A percentile compares a stretch with the other conserved stretches of the same genome.
These are phyloP conservation scores for Onychomys arenicola DNA, from an alignment of 2,797 vertebrate genomes.

Conservation along the genomic window DNA sequence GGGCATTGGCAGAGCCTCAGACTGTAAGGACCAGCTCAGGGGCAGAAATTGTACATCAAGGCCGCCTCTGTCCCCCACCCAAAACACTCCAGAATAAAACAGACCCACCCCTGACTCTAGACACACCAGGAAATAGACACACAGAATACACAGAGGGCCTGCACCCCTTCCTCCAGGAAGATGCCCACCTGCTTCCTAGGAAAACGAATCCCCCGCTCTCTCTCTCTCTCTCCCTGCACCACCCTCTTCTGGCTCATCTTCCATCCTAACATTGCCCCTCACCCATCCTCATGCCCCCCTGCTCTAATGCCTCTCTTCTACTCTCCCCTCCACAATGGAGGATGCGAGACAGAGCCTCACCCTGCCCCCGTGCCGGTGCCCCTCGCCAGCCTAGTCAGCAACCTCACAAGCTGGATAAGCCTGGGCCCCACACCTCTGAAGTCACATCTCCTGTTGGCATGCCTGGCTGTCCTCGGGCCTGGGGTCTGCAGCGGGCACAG, in stretches of 20 bases:
- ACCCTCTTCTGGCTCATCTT: not conserved
- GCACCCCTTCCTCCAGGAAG: not conserved
- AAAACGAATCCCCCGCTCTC: not conserved
- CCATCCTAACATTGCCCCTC: not conserved
- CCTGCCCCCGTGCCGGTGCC: not conserved
- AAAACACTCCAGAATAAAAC: not conserved
- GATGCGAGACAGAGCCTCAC: not conserved
- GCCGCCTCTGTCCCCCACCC: not conserved
- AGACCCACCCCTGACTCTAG: too few relatives aligned
- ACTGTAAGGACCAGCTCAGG: not conserved
- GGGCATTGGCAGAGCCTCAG: not conserved
- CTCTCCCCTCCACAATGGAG: not conserved
- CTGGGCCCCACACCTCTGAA: not conserved
- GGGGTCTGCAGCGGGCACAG: accelerated
- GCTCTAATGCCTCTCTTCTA: not conserved
- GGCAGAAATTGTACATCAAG: not conserved
- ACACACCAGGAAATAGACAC: not conserved
- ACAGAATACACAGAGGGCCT: not conserved
- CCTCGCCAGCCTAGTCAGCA: not conserved
- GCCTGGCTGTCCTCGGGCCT: not conserved
- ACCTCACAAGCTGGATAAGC: not conserved
- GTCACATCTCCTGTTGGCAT: accelerated
- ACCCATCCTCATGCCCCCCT: too few relatives aligned
- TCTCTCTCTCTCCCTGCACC: too few relatives aligned
- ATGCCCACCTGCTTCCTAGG: not conserved